Conservation (phyloP, 2,797 vertebrate species). For the Melanotaenia parkinsoni region DNA sequence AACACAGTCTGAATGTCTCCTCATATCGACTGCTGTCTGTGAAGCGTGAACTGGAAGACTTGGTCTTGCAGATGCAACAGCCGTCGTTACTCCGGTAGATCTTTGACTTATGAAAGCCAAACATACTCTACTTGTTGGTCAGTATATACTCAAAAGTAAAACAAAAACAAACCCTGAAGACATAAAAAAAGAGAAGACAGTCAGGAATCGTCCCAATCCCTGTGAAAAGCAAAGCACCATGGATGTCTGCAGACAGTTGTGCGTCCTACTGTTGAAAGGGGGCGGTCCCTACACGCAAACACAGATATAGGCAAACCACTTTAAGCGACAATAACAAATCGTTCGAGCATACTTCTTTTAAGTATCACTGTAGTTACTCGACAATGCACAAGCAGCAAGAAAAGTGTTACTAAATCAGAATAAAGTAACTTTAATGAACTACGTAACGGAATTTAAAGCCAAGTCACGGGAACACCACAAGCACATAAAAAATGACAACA, state of each 20-base stretch:
- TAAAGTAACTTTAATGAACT: neutral
- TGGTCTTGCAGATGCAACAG: slow-evolving; percentile 89
- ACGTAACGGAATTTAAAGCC: slow-evolving; percentile 12
- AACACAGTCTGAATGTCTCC: slow-evolving; percentile 86
- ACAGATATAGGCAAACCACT: slow-evolving; percentile 3
- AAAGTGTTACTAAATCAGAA: accelerated
- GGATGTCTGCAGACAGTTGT: slow-evolving; percentile 45
- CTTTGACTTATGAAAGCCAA: slow-evolving; percentile 89
- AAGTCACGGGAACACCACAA: slow-evolving; percentile 21
- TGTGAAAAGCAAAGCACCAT: neutral
- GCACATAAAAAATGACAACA: neutral
- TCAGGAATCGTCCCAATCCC: neutral
- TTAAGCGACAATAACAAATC: slow-evolving; percentile 7
- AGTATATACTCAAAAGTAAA: neutral
- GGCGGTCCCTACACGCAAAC: slow-evolving; percentile 69
- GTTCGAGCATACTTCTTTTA: neutral
- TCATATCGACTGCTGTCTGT: slow-evolving; percentile 88
- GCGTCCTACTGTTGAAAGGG: slow-evolving; percentile 57
- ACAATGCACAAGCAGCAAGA: neutral
- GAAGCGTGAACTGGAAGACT: slow-evolving; percentile 88
- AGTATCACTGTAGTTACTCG: accelerated
- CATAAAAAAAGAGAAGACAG: slow-evolving; percentile 1
- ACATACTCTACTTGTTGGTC: slow-evolving; percentile 74
- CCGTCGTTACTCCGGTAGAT: slow-evolving; percentile 88
- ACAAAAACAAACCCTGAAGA: slow-evolving; percentile 39